Evolutionary conservation across 2,113 vertebrate genomes (phyloP), one percentile per base, ranked within the genome.

Genomic region (Stegostoma tigrinum): DNA sequence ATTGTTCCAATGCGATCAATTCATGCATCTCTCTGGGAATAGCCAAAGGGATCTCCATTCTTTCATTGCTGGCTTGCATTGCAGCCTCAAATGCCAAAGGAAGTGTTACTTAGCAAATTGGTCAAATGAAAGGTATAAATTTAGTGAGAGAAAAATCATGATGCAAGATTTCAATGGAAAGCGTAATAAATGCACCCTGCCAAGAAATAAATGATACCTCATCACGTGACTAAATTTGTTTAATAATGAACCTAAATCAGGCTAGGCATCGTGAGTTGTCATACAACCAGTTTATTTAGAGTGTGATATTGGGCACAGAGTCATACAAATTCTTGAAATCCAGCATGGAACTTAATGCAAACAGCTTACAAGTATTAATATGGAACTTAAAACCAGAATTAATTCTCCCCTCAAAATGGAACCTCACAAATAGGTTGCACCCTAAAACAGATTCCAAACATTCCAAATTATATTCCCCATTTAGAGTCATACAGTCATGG

Each of bases 101-200:
- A 55, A 30, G 12, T 91, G 23, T 38, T 19, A 30, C 52, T n/a
- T 64, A 34, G 87, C 87, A 55, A 91, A 91, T 91, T 12, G 15
- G 15, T 91, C 52, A 55, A 91, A 34, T 30, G 64, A 91, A 91
- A 90, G n/a, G 21, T 34, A 64, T 64, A 91, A 64, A 34, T 61
- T 17, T 2, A 61, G 4, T 64, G 30, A 34, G 55, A 91, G 87
- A 15, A 90, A 55, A 64, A 90, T n/a, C 87, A 90, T 8, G 27
- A 61, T 91, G 52, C 55, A 91, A 91, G 30, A 64, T 91, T n/a
- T 91, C 87, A 91, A n/a, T 91, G 52, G 14, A 91, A 52, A 64
- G 30, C 30, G 24, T 91, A 55, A 91, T 91, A 61, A 90, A 89
- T 61, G 86, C 0, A 27, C 48, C 27, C 48, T 89, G 86, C 86